Conservation (phyloP, 1,140 invertebrate genomes). For the Asbolus verrucosus region DNA sequence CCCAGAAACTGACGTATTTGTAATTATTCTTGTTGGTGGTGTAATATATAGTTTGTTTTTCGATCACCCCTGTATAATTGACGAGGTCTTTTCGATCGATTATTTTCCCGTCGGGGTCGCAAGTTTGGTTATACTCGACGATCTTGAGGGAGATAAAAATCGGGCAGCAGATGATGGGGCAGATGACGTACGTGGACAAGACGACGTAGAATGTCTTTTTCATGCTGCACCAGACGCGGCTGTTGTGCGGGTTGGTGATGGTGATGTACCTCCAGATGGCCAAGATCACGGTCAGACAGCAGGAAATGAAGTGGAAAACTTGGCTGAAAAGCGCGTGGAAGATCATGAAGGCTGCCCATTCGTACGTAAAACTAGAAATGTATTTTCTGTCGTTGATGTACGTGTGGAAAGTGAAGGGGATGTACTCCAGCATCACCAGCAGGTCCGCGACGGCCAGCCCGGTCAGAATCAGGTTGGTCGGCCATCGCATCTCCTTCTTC, state of each 20-base stretch:
- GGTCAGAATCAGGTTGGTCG: constrained; percentile 87
- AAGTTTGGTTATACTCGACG: constrained; percentile 61
- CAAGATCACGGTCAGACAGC: constrained; percentile 90
- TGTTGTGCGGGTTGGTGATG: constrained; percentile 82
- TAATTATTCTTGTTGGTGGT: constrained; percentile 63
- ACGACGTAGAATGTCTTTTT: constrained; percentile 79
- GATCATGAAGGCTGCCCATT: constrained; percentile 84
- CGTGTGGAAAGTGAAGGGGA: constrained; percentile 88
- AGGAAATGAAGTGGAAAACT: constrained; percentile 92
- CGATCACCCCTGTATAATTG: no score
- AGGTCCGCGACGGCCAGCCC: constrained; percentile 93
- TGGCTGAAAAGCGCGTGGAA: constrained; percentile 87
- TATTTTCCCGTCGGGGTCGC: constrained; percentile 66
- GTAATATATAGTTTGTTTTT: no score
- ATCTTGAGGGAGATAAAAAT: constrained; percentile 81
- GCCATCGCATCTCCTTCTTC: constrained; percentile 86
- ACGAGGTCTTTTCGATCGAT: constrained; percentile 46
- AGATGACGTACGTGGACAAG: constrained; percentile 82
- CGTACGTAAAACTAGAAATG: constrained; percentile 75
- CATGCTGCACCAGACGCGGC: constrained; percentile 83
- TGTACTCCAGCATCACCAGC: constrained; percentile 93
- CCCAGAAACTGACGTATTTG: constrained; percentile 80
- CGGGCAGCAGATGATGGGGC: constrained; percentile 87
- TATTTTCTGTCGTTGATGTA: constrained; percentile 68
- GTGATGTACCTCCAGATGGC: constrained; percentile 95